Conservation (phyloP, 1,140 invertebrate genomes). For the Philaenus spumarius region DNA sequence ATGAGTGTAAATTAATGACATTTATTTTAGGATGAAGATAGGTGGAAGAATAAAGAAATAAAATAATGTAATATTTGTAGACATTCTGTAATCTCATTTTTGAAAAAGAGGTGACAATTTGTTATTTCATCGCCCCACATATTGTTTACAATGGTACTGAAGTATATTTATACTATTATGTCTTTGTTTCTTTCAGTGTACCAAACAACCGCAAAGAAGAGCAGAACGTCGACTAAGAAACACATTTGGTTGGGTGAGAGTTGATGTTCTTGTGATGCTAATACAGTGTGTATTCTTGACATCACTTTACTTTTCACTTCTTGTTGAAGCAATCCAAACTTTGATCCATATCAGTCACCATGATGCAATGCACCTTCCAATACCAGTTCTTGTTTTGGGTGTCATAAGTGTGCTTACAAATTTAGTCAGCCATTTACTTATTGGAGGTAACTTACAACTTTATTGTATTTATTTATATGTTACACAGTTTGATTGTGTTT, state of each 20-base stretch:
- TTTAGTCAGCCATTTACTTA: conserved; percentile 60
- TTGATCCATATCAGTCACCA: conserved; percentile 67
- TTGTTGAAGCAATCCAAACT: conserved; percentile 75
- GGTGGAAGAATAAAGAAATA: no score
- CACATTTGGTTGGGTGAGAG: conserved; percentile 87
- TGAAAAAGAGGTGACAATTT: no score
- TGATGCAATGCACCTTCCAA: conserved; percentile 61
- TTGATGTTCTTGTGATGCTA: conserved; percentile 74
- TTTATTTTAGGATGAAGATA: no score
- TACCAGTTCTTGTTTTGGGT: conserved; percentile 54
- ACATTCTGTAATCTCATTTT: no score
- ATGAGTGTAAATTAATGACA: no score
- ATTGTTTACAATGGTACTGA: no score
- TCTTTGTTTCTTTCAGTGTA: background rate
- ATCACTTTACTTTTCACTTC: conserved; percentile 73
- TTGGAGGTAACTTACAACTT: conserved; percentile 67
- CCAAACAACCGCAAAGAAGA: background rate
- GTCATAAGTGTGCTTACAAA: conserved; percentile 60
- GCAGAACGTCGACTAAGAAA: conserved; percentile 63
- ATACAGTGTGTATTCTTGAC: conserved; percentile 76
- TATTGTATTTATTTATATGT: no score
- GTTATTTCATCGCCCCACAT: no score
- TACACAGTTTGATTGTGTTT: no score
- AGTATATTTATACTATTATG: background rate
- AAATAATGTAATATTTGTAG: no score